Percentiles rank a stretch among this genome's conserved stretches.
Evolutionary conservation across 2,888 invertebrate genomes (phyloP).

Genomic region (Standfussiana lucernea): DNA sequence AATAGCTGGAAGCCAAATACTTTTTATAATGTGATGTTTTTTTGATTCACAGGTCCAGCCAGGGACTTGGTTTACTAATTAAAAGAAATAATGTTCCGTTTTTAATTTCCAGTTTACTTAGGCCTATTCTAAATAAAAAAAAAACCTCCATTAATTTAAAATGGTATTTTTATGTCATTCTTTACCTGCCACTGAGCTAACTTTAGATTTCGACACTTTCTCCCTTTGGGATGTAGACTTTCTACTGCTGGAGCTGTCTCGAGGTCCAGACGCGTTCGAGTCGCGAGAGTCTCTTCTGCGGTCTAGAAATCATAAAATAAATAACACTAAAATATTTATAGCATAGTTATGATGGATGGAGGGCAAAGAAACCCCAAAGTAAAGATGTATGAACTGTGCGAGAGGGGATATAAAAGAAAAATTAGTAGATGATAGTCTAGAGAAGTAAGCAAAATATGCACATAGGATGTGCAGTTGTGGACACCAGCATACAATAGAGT

Average conservation of each 20-base stretch:
- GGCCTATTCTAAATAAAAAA: not conserved
- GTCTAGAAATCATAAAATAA: constrained; percentile 72
- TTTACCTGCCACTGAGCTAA: constrained; percentile 75
- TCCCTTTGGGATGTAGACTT: constrained; percentile 85
- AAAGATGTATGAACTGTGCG: not conserved
- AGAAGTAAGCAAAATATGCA: not conserved
- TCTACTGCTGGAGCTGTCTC: constrained; percentile 81
- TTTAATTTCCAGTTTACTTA: not conserved
- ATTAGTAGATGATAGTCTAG: not conserved
- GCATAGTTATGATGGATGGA: not conserved
- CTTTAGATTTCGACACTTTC: constrained; percentile 80
- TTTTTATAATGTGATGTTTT: not conserved
- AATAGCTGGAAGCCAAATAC: not conserved
- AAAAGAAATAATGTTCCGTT: not conserved
- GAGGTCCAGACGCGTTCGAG: constrained; percentile 87
- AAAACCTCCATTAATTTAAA: too few species aligned
- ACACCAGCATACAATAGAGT: not conserved
- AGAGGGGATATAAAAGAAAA: not conserved
- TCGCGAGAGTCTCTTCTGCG: constrained; percentile 88
- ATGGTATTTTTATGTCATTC: not conserved
- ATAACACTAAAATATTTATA: not conserved
- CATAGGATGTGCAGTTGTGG: not conserved
- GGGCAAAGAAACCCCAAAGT: not conserved
- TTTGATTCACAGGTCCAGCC: not conserved
- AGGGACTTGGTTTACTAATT: not conserved